Conservation (phyloP, 2,797 vertebrate species). For the Florisuga fusca region DNA sequence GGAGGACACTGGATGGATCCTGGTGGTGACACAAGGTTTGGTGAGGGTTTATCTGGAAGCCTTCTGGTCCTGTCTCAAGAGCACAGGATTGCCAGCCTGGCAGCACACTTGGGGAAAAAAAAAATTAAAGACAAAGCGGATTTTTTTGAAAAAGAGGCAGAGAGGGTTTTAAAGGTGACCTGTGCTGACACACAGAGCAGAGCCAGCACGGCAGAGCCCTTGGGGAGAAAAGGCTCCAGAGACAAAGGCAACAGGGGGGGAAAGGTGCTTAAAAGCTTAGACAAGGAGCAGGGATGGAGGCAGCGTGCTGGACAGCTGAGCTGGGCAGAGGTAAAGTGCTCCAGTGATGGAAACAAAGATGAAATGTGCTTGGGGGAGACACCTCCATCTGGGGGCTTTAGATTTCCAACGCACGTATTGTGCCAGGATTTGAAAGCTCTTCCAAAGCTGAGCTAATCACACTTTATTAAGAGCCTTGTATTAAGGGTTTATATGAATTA, state of each 20-base stretch:
- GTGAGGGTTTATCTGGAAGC: not conserved
- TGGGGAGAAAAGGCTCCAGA: not conserved
- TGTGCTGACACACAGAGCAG: not conserved
- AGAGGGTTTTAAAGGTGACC: not conserved
- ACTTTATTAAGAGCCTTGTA: not conserved
- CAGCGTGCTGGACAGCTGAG: not conserved
- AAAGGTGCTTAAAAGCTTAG: not conserved
- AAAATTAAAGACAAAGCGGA: not conserved
- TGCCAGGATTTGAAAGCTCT: not conserved
- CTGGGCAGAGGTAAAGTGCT: not conserved
- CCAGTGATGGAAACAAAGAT: fast-evolving
- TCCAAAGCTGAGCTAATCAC: not conserved
- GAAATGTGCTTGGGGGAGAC: not conserved
- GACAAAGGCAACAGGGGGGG: not conserved
- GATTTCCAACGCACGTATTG: not conserved
- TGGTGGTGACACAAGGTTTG: not conserved
- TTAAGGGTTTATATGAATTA: not conserved
- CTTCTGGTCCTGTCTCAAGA: not conserved
- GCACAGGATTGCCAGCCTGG: not conserved
- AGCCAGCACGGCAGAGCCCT: not conserved
- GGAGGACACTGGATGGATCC: not conserved
- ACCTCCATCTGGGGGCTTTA: not conserved
- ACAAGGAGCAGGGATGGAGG: not conserved
- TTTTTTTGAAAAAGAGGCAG: not conserved
- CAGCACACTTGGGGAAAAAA: not conserved